phyloP scores from a whole-genome alignment of 2,113 vertebrate species.

The Diphyllodes magnificus region DNA sequence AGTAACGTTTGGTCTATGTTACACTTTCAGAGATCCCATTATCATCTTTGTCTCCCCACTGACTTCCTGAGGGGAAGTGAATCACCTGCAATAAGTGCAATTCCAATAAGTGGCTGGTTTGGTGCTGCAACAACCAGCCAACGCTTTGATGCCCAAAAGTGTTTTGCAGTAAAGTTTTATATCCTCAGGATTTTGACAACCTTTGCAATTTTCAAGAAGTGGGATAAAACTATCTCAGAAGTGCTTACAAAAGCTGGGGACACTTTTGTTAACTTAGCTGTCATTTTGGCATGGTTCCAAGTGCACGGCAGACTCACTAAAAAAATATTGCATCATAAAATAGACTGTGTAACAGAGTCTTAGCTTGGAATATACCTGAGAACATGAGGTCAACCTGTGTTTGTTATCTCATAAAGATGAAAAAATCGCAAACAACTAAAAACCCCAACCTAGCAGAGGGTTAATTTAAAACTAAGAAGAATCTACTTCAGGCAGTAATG shows the following conservation, averaged over 20 bases:
- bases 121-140: background rate
- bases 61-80: background rate
- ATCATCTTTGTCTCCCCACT: background rate
- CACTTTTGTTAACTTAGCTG: conserved; percentile 67
- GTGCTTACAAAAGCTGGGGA: conserved; percentile 27
- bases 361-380: conserved; percentile 38
- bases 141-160: background rate
- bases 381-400: background rate
- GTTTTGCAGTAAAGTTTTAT: background rate
- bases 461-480: conserved; percentile 73
- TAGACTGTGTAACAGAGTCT: conserved; percentile 22
- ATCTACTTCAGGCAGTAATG: conserved; percentile 70
- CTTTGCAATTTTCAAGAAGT: conserved; percentile 27
- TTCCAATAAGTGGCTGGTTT: background rate
- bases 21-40: background rate
- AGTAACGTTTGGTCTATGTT: background rate
- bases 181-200: background rate
- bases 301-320: background rate
- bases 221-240: conserved; percentile 30
- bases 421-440: background rate
- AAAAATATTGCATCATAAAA: conserved; percentile 52
- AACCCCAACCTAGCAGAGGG: conserved; percentile 59
- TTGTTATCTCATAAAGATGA: conserved; percentile 9
- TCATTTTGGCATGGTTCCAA: conserved; percentile 35
- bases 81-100: background rate